Evolutionary conservation across 2,113 vertebrate genomes (phyloP).

Genomic region (Rhabdornis inornatus): DNA sequence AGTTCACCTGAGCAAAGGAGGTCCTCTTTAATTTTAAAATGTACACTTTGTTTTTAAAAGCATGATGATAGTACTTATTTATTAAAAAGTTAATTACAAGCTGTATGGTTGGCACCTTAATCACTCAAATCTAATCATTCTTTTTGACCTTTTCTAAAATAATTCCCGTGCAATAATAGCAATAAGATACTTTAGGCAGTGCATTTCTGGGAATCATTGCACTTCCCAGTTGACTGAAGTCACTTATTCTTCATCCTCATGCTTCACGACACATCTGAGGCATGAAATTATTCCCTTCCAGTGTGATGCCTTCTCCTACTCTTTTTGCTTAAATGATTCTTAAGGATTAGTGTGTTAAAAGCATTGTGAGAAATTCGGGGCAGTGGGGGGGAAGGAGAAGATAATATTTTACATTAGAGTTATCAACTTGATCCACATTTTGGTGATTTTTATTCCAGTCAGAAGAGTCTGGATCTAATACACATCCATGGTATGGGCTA

Average conservation of each 20-base stretch:
- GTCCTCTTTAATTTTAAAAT: neutral
- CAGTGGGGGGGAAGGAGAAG: rapidly evolving
- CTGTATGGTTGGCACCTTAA: neutral
- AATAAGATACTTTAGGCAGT: conserved; percentile 9
- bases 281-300: conserved; percentile 54
- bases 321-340: conserved; percentile 40
- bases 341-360: conserved; percentile 46
- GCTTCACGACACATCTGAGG: conserved; percentile 31
- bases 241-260: conserved; percentile 12
- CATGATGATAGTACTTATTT: neutral
- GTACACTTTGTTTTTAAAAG: neutral
- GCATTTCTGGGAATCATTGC: conserved; percentile 13
- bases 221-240: conserved; percentile 41
- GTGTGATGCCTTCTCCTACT: neutral
- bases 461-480: neutral
- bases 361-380: neutral
- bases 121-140: neutral
- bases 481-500: neutral
- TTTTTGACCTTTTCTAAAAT: conserved; percentile 39
- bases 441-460: neutral
- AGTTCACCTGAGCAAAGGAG: neutral
- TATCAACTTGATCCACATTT: conserved; percentile 29
- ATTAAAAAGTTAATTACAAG: neutral
- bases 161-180: neutral
- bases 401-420: conserved; percentile 24